These are phyloP conservation scores for Stictonetta naevosa DNA, from an alignment of 2,113 vertebrate species.

Conservation along the genomic window DNA sequence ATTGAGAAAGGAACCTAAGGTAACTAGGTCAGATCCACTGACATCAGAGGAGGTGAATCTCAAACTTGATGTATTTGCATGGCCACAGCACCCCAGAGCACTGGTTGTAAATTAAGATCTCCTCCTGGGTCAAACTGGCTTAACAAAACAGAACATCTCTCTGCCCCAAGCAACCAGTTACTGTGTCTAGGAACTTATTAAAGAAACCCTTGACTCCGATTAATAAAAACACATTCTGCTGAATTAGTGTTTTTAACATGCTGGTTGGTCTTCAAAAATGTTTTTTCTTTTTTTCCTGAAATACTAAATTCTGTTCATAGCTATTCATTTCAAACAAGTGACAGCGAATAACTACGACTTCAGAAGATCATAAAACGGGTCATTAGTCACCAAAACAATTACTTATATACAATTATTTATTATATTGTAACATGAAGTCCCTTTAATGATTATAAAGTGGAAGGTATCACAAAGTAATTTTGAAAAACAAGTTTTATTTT, in stretches of 20 bases:
- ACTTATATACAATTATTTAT: background rate
- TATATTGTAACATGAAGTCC: background rate
- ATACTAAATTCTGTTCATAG: background rate
- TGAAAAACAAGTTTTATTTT: background rate
- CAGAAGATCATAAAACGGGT: background rate
- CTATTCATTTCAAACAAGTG: background rate
- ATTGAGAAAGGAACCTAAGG: background rate
- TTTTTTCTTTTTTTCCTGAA: background rate
- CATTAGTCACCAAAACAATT: background rate
- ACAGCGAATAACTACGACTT: background rate
- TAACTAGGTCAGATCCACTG: background rate
- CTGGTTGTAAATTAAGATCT: background rate
- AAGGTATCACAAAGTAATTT: accelerated
- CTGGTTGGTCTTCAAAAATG: background rate
- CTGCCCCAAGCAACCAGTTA: background rate
- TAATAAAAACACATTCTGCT: background rate
- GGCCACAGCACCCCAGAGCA: background rate
- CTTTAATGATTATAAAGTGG: background rate
- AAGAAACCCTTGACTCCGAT: background rate
- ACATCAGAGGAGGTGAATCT: background rate
- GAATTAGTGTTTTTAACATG: background rate
- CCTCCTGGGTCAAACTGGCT: background rate
- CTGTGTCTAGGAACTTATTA: background rate
- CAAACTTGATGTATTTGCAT: background rate
- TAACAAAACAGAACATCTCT: background rate